A percentile compares a stretch with the other conserved stretches of the same genome.
Conservation (phyloP, 2,888 invertebrate species). For the Notodonta dromedarius region DNA sequence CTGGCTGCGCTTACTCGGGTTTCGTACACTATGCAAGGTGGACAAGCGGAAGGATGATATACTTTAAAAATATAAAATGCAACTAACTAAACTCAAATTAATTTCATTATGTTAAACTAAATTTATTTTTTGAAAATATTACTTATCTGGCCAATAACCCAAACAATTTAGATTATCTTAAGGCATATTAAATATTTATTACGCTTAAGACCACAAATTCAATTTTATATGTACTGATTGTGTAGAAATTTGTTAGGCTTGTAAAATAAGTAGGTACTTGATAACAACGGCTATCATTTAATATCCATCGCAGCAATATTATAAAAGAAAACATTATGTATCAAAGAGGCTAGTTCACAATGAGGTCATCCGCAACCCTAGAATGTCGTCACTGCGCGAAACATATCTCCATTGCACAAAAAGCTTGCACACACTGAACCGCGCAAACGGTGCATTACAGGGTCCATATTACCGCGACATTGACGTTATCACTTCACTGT, state of each 20-base stretch:
- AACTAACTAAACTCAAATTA: too few relatives aligned
- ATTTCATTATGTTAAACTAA: too few relatives aligned
- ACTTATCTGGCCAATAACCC: too few relatives aligned
- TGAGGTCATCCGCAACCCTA: not conserved
- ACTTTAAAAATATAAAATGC: not conserved
- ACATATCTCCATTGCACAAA: not conserved
- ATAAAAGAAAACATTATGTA: not conserved
- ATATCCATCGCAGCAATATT: not conserved
- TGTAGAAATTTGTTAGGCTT: too few relatives aligned
- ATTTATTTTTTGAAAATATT: too few relatives aligned
- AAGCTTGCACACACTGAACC: constrained; percentile 32
- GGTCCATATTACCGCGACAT: constrained; percentile 47
- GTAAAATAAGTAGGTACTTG: too few relatives aligned
- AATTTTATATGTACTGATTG: too few relatives aligned
- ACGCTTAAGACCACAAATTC: too few relatives aligned
- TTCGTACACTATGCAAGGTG: constrained; percentile 50
- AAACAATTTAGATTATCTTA: too few relatives aligned
- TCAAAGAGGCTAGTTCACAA: not conserved
- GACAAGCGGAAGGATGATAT: constrained; percentile 27
- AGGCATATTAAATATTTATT: too few relatives aligned
- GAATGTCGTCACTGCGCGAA: not conserved
- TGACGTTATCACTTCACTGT: constrained; percentile 73
- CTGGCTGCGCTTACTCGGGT: constrained; percentile 65
- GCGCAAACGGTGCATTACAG: constrained; percentile 50
- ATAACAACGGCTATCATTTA: not conserved